Percentiles rank a stretch among this genome's conserved stretches.
These are phyloP conservation scores for Zoanthus gigantus DNA, from an alignment of 92 coral and sea anemone species.

Conservation along the genomic window DNA sequence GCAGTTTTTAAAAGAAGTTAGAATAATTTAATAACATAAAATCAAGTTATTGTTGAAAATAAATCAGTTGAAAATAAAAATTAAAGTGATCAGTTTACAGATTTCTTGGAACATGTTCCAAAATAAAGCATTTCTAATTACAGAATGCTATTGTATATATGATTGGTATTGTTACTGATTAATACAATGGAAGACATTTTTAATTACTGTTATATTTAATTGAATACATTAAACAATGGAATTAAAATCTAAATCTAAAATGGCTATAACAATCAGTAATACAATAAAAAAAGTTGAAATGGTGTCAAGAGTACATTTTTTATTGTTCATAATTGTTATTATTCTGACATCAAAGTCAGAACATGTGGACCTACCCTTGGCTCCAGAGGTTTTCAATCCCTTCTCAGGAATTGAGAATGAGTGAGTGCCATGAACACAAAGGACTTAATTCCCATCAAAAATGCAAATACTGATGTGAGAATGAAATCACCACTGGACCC, in stretches of 20 bases:
- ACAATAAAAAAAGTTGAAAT: background rate
- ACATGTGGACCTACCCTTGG: too few species aligned
- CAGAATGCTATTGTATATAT: background rate
- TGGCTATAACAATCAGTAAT: background rate
- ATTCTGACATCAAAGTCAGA: too few species aligned
- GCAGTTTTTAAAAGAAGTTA: background rate
- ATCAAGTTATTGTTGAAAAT: background rate
- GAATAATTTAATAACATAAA: background rate
- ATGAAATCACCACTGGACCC: too few species aligned
- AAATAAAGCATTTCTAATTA: background rate
- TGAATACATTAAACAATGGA: background rate
- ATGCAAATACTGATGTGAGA: too few species aligned
- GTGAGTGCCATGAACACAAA: too few species aligned
- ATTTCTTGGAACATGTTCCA: background rate
- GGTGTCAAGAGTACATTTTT: too few species aligned
- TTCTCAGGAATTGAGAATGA: too few species aligned
- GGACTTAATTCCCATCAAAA: too few species aligned
- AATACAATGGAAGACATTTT: background rate
- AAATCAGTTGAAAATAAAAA: background rate
- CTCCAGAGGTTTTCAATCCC: too few species aligned
- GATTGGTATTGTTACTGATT: background rate
- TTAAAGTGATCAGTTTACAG: background rate
- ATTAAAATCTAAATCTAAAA: background rate
- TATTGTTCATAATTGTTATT: too few species aligned
- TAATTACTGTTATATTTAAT: background rate